Conservation (phyloP, 2,113 vertebrate species). For the Hucho hucho region DNA sequence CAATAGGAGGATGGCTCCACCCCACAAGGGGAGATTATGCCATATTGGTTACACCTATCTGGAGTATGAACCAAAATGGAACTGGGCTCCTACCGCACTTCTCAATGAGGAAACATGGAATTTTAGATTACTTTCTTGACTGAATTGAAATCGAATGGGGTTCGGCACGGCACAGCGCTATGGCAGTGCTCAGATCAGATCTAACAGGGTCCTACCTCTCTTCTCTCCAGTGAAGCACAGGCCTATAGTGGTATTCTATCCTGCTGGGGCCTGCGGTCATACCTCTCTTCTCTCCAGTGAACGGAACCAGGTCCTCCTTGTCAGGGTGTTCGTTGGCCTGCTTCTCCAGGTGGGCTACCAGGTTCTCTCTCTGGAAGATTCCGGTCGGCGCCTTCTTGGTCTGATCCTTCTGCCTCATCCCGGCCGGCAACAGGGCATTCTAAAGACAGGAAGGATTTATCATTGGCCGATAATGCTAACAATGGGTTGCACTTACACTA, state of each 20-base stretch:
- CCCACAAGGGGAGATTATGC: too few species aligned
- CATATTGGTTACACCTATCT: too few species aligned
- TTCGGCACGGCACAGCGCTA: too few species aligned
- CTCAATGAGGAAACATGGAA: too few species aligned
- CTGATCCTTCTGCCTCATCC: conserved; percentile 94
- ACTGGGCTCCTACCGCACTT: too few species aligned
- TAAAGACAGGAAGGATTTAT: conserved; percentile 43
- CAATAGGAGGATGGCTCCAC: too few species aligned
- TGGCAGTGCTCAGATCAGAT: too few species aligned
- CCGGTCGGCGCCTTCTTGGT: conserved; percentile 94
- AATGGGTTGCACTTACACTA: too few species aligned
- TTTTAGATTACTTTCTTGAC: too few species aligned
- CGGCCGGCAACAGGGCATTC: conserved; percentile 92
- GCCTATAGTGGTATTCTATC: too few species aligned
- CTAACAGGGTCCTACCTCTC: neutral
- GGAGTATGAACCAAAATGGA: too few species aligned
- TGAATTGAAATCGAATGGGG: too few species aligned
- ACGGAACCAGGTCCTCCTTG: conserved; percentile 92
- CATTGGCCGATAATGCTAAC: neutral
- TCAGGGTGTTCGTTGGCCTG: conserved; percentile 93
- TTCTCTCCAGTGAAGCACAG: conserved; percentile 73
- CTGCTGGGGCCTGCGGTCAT: neutral
- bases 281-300: conserved; percentile 97
- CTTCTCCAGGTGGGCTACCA: conserved; percentile 94
- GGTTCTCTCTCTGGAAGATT: conserved; percentile 88